Conservation (phyloP, 2,888 invertebrate genomes). For the Watsonalla cultraria region DNA sequence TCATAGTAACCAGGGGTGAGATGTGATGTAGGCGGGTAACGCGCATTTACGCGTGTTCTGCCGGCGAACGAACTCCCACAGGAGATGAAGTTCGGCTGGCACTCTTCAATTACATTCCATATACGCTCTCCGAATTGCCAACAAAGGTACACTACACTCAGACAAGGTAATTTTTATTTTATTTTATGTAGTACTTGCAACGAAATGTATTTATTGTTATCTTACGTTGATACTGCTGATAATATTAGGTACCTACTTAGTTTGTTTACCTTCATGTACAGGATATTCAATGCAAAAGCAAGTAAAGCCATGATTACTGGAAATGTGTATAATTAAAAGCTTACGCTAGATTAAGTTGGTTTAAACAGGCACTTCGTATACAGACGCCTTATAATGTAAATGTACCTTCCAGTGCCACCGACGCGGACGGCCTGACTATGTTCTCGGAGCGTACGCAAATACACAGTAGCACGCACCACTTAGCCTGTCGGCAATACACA, state of each 20-base stretch:
- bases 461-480: neutral
- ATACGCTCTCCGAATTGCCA: constrained; percentile 52
- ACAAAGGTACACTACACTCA: constrained; percentile 40
- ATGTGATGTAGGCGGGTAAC: constrained; percentile 15
- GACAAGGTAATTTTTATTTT: constrained; percentile 17
- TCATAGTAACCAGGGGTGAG: constrained; percentile 9
- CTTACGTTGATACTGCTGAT: no score
- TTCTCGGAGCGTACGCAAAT: neutral
- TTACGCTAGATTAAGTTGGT: constrained; percentile 9
- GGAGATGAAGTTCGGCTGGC: constrained; percentile 46
- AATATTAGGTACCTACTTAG: neutral
- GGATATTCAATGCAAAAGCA: neutral
- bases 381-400: neutral
- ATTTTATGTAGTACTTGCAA: no score
- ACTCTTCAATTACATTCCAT: constrained; percentile 63
- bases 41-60: constrained; percentile 34
- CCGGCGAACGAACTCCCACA: constrained; percentile 36
- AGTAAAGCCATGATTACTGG: neutral
- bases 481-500: neutral
- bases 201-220: no score
- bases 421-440: neutral
- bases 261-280: neutral
- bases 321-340: constrained; percentile 9
- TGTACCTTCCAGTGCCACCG: neutral
- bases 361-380: constrained; percentile 1